phyloP scores from a whole-genome alignment of 2,797 vertebrate genomes.

The Amniataba percoides region DNA sequence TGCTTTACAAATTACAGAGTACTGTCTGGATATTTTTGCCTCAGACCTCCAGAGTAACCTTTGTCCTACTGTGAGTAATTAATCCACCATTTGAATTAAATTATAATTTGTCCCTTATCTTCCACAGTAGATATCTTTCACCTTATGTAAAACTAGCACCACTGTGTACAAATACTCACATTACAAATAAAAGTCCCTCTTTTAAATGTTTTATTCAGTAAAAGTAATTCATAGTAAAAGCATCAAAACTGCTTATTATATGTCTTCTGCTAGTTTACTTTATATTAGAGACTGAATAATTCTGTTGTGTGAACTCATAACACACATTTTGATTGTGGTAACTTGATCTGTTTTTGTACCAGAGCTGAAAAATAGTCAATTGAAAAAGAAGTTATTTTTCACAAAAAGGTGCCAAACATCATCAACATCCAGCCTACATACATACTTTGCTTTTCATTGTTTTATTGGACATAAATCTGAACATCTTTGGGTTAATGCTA shows the following conservation, averaged over 20 bases:
- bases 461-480: not conserved
- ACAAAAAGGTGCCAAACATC: too few relatives aligned
- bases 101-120: not conserved
- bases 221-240: not conserved
- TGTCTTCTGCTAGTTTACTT: not conserved
- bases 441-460: not conserved
- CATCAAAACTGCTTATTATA: not conserved
- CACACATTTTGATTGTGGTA: not conserved
- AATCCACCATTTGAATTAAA: constrained; percentile 6
- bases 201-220: not conserved
- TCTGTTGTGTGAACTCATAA: not conserved
- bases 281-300: not conserved
- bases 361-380: too few relatives aligned
- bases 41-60: not conserved
- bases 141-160: not conserved
- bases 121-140: not conserved
- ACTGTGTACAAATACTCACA: not conserved
- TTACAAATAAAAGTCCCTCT: not conserved
- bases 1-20: constrained; percentile 59
- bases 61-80: not conserved
- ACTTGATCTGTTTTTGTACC: not conserved
- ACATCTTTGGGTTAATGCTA: not conserved
- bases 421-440: too few relatives aligned
- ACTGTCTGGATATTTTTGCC: constrained; percentile 38
- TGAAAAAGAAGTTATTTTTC: too few relatives aligned